Evolutionary conservation across 2,113 vertebrate genomes (phyloP).

Genomic region (Apodemus speciosus): DNA sequence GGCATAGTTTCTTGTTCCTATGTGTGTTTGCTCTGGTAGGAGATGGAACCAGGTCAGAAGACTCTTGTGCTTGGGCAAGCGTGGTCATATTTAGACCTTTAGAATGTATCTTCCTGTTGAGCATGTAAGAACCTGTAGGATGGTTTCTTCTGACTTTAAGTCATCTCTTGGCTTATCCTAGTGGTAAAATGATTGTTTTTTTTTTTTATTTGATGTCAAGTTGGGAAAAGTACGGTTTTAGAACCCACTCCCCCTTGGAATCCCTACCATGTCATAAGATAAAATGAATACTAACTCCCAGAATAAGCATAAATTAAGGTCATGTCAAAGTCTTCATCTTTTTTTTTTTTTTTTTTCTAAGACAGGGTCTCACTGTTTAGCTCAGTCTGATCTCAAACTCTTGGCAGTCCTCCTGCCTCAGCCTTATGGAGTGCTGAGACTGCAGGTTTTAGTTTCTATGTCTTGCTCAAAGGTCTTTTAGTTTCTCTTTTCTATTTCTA

Average conservation of each 20-base stretch:
- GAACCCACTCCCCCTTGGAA: background rate
- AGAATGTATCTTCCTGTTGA: slow-evolving; percentile 1
- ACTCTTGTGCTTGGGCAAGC: slow-evolving; percentile 16
- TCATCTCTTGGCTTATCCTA: slow-evolving; percentile 33
- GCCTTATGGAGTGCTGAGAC: background rate
- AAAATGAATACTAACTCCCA: background rate
- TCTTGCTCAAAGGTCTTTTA: background rate
- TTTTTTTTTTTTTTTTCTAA: background rate
- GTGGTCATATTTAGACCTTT: slow-evolving; percentile 28
- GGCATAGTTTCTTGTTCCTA: slow-evolving; percentile 3
- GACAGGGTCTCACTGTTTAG: background rate
- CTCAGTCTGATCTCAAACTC: background rate
- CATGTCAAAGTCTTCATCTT: background rate
- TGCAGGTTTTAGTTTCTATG: background rate
- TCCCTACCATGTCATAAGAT: background rate
- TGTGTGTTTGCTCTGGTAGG: background rate
- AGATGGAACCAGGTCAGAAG: background rate
- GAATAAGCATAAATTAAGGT: slow-evolving; percentile 26
- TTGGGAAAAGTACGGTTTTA: slow-evolving; percentile 54
- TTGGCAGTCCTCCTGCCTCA: background rate
- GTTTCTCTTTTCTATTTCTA: background rate
- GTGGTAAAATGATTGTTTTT: slow-evolving; percentile 16
- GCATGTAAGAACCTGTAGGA: background rate
- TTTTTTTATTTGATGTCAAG: slow-evolving; percentile 50
- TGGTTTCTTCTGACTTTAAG: slow-evolving; percentile 49